phyloP scores from a whole-genome alignment of 2,888 invertebrate genomes.

The Dryococelus australis region DNA sequence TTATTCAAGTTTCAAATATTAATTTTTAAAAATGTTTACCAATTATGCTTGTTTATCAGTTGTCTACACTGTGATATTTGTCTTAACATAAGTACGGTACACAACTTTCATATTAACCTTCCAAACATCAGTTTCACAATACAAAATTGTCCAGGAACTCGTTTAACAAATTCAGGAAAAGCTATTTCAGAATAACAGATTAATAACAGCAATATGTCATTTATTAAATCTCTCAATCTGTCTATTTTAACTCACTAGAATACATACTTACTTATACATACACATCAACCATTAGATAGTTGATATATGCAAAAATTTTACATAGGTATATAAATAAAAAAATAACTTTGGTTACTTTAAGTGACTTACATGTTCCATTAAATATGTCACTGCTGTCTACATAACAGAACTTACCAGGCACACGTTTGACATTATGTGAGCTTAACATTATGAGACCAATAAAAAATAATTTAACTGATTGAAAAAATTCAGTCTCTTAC shows the following conservation, averaged over 20 bases:
- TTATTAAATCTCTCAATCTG: not conserved
- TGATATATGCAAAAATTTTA: slow-evolving; percentile 16
- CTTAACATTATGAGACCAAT: too few relatives aligned
- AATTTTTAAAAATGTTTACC: not conserved
- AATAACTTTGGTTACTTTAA: slow-evolving; percentile 7
- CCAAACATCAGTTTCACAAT: not conserved
- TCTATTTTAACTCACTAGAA: not conserved
- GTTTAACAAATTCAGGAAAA: not conserved
- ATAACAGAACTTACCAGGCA: not conserved
- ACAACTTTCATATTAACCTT: not conserved
- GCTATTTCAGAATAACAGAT: not conserved
- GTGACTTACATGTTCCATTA: slow-evolving; percentile 9
- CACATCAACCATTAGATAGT: not conserved
- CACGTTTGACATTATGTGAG: not conserved
- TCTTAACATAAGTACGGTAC: not conserved
- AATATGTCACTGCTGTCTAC: not conserved
- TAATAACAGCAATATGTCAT: not conserved
- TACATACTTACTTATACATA: slow-evolving; percentile 1
- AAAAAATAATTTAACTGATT: not conserved
- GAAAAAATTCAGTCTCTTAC: not conserved
- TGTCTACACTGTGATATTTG: not conserved
- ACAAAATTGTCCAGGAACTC: not conserved
- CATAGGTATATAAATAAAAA: not conserved
- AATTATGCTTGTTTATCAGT: not conserved
- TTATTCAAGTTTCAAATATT: too few relatives aligned